phyloP scores from a whole-genome alignment of 2,888 invertebrate species.

The Pheosia tremula region DNA sequence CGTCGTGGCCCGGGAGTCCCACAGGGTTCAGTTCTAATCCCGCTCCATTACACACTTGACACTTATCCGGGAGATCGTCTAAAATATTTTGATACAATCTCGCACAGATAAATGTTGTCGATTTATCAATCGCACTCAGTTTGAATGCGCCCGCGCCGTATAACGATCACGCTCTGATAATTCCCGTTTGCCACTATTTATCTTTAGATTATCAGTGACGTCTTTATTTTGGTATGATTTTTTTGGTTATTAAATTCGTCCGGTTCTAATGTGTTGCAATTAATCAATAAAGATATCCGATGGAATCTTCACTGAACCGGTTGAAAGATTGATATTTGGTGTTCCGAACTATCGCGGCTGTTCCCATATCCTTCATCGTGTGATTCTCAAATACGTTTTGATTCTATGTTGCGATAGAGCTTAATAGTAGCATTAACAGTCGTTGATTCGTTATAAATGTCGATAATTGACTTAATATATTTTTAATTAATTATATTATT shows the following conservation, averaged over 20 bases:
- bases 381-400: slow-evolving; percentile 5
- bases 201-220: slow-evolving; percentile 75
- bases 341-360: slow-evolving; percentile 25
- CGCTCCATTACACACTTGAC: slow-evolving; percentile 66
- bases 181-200: slow-evolving; percentile 69
- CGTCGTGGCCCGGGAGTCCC: slow-evolving; percentile 37
- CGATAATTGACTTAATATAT: slow-evolving; percentile 35
- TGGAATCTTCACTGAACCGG: slow-evolving; percentile 40
- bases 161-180: slow-evolving; percentile 63
- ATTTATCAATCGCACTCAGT: slow-evolving; percentile 70
- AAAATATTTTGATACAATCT: slow-evolving; percentile 84
- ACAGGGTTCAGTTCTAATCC: slow-evolving; percentile 60
- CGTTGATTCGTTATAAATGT: slow-evolving; percentile 21
- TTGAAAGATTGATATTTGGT: slow-evolving; percentile 26
- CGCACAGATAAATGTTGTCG: slow-evolving; percentile 74
- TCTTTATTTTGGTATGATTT: slow-evolving; percentile 68
- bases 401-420: background rate
- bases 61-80: slow-evolving; percentile 73
- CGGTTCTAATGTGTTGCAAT: slow-evolving; percentile 60
- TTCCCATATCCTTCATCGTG: slow-evolving; percentile 41
- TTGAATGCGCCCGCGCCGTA: slow-evolving; percentile 54
- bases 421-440: slow-evolving; percentile 1
- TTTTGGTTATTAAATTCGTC: slow-evolving; percentile 56
- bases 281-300: slow-evolving; percentile 41
- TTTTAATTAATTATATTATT: slow-evolving; percentile 37